phyloP scores from a whole-genome alignment of 1,140 invertebrate genomes.

The Anoplophora glabripennis region DNA sequence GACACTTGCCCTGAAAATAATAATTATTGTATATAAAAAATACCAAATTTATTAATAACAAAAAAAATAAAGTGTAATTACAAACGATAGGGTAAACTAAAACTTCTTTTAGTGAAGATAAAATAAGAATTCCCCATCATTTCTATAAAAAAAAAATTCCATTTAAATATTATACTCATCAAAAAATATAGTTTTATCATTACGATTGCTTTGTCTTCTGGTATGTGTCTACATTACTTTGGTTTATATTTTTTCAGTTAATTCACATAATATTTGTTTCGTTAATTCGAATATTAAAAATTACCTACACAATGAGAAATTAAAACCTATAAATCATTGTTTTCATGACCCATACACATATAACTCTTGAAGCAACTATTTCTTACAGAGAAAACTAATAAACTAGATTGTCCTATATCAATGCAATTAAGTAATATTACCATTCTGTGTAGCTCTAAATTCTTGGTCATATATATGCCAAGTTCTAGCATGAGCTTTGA shows the following conservation, averaged over 20 bases:
- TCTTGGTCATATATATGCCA: slow-evolving; percentile 46
- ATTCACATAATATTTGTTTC: too few relatives aligned
- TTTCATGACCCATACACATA: slow-evolving; percentile 55
- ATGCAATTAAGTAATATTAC: slow-evolving; percentile 54
- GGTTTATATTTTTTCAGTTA: too few relatives aligned
- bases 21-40: slow-evolving; percentile 37
- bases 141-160: too few relatives aligned
- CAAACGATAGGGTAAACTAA: too few relatives aligned
- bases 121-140: too few relatives aligned
- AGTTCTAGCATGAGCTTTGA: slow-evolving; percentile 50
- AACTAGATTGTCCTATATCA: slow-evolving; percentile 53
- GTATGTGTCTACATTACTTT: too few relatives aligned
- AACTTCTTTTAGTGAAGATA: too few relatives aligned
- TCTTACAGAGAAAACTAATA: background rate
- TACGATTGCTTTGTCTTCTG: too few relatives aligned
- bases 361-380: slow-evolving; percentile 31
- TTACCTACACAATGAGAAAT: too few relatives aligned
- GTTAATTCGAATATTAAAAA: too few relatives aligned
- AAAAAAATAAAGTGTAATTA: slow-evolving; percentile 50
- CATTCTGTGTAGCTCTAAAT: slow-evolving; percentile 19
- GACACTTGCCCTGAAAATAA: slow-evolving; percentile 21
- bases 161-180: too few relatives aligned
- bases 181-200: too few relatives aligned
- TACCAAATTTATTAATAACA: slow-evolving; percentile 52
- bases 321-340: slow-evolving; percentile 42